Evolutionary conservation across 2,113 vertebrate species (phyloP), one percentile per base, ranked within the genome.

Genomic region (Felis chaus): DNA sequence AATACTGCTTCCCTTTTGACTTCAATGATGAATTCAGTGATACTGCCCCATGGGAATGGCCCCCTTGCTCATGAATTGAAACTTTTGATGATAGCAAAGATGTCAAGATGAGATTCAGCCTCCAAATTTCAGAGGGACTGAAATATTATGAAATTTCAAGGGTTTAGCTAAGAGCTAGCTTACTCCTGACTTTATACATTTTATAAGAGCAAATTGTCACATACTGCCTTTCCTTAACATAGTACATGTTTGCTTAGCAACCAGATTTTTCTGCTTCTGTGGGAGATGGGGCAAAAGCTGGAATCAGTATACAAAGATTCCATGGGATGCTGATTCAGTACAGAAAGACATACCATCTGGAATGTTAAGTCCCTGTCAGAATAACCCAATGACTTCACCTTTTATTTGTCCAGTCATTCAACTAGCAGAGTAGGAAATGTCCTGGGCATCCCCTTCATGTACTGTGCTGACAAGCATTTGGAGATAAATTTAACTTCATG

Each of bases 101-200:
- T 71, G n/a, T 89, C 45, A 92, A 97, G 50, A 89, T 87, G 45
- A 96, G 16, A 66, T 90, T 84, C 79, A 87, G 31, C 76, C 48
- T 90, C 41, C 33, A 66, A 82, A 97, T 96, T 81, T 91, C 41
- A 82, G 29, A 96, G 27, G 41, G 27, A 85, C 45, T 73, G 91
- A 55, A 92, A 93, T 23, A 96, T 83, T 95, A 91, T 92, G 61
- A 96, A 95, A 91, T 96, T 74, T 86, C 31, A 91, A 94, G 29
- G 81, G n/a, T 91, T 93, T 29, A 91, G 65, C 33, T 36, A 21
- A 89, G 33, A 95, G 16, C 41, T 57, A 50, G 15, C 69, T 93
- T 93, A 95, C 33, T 85, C 29, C 41, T 29, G 68, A 85, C 85
- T 97, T 78, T 71, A 82, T 55, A 81, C 11, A 82, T 87, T 96